Evolutionary conservation across 1,140 invertebrate genomes (phyloP).

Genomic region (Tetramorium alpestre): DNA sequence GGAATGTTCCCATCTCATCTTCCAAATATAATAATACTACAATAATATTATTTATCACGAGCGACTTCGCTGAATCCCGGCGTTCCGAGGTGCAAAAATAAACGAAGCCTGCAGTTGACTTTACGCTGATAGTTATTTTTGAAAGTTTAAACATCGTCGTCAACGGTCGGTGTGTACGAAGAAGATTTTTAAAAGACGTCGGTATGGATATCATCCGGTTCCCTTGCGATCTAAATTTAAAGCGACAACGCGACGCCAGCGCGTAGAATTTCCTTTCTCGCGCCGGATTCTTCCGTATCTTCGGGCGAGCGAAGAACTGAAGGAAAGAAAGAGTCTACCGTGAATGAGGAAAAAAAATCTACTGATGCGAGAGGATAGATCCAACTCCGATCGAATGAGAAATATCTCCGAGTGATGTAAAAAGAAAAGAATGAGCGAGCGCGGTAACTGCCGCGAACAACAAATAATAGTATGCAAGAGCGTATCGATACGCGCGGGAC

Average conservation of each 20-base stretch:
- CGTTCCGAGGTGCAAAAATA: background rate
- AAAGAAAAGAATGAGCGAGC: background rate
- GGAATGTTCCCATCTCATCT: background rate
- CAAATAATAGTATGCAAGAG: background rate
- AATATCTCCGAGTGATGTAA: background rate
- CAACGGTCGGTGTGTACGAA: background rate
- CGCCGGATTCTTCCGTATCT: constrained; percentile 24
- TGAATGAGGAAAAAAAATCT: background rate
- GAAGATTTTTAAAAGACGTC: constrained; percentile 32
- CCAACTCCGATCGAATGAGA: no score
- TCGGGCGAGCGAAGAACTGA: background rate
- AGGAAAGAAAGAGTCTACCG: background rate
- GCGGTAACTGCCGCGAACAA: background rate
- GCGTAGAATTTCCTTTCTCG: constrained; percentile 11
- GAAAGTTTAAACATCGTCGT: constrained; percentile 25
- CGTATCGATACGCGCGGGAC: background rate
- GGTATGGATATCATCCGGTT: background rate
- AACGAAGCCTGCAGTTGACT: background rate
- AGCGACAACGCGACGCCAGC: constrained; percentile 4
- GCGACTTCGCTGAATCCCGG: background rate
- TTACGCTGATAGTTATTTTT: constrained; percentile 38
- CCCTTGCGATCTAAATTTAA: constrained; percentile 65
- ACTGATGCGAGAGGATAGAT: background rate
- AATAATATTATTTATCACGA: background rate
- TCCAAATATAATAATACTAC: background rate